Conservation (phyloP, 2,888 invertebrate genomes). For the Apamea sordens region DNA sequence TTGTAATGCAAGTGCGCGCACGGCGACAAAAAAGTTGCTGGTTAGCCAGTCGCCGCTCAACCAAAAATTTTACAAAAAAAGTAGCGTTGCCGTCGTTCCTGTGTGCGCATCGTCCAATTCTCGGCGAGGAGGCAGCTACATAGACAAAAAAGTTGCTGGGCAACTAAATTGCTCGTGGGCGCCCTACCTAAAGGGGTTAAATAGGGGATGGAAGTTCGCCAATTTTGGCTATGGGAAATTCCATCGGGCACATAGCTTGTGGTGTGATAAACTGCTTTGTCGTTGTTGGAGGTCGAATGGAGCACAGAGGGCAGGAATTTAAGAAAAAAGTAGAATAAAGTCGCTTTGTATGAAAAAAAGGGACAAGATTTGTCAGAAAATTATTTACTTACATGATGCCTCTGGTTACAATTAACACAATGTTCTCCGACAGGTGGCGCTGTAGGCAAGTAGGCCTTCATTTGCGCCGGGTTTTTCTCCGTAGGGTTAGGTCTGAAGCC, state of each 20-base stretch:
- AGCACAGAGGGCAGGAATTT: background rate
- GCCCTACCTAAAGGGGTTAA: background rate
- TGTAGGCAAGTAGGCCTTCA: slow-evolving; percentile 92
- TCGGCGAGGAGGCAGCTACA: no score
- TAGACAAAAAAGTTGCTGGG: no score
- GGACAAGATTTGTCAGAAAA: no score
- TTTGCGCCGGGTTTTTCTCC: slow-evolving; percentile 88
- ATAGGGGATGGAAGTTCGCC: background rate
- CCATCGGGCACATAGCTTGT: background rate
- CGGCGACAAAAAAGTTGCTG: no score
- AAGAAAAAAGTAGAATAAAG: background rate
- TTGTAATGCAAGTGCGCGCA: no score
- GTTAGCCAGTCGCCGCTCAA: no score
- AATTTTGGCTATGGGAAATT: background rate
- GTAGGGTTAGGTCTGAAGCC: slow-evolving; percentile 90
- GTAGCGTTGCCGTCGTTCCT: no score
- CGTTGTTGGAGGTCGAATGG: background rate
- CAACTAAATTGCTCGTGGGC: no score
- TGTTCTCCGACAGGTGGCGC: slow-evolving; percentile 92
- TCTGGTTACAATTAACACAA: slow-evolving; percentile 94
- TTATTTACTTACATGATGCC: slow-evolving; percentile 91
- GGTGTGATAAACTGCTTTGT: background rate
- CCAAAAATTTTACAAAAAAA: no score
- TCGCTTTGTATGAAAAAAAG: background rate
- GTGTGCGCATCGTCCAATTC: no score